Base-by-base conservation (phyloP, 2,113 vertebrate genomes). In the Poecilia latipinna region DNA sequence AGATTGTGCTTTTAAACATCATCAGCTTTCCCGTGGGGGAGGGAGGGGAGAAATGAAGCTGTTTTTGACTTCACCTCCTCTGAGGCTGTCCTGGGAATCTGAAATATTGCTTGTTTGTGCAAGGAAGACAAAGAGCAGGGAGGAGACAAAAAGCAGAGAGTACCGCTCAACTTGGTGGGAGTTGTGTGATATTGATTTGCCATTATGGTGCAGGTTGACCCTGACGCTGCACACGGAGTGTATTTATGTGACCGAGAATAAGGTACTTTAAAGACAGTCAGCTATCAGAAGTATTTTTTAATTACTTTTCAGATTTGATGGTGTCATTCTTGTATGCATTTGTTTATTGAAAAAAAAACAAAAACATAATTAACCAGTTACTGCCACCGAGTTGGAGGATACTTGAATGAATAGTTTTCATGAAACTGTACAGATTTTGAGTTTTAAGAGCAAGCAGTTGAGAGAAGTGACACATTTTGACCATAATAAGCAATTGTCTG, bases 121-220 rank as follows among this genome's bases (percentile, higher is more conserved):
- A 39, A 66, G 57, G 61, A 65, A 74, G 61, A 77, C 65, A 68
- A 79, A 77, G 71, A 72, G 33, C 39, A 42, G 35, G 0, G 19
- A 39, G 64, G 57, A 66, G 69, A 28, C 22, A 65, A 72, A 28
- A 63, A 31, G 22, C 12, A 68, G 70, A 37, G 69, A 77, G 33
- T 24, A 10, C 29, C 32, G 17, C 61, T 48, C 6, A 39, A 84
- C 70, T 57, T 60, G 69, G 64, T 73, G 60, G 39, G 72, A 82
- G 76, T 61, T 31, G 72, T 28, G 72, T 75, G 26, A 22, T 80
- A 92, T 87, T 83, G 88, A 90, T 89, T 88, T 85, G 61, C 68
- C 71, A 75, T 87, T 82, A 85, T 68, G 69, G 64, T 39, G 72
- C 70, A 69, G 63, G 69, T 44, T 77, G 84, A 89, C 78, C 75